phyloP scores from a whole-genome alignment of 1,140 invertebrate species.

The Scylla paramamosain region DNA sequence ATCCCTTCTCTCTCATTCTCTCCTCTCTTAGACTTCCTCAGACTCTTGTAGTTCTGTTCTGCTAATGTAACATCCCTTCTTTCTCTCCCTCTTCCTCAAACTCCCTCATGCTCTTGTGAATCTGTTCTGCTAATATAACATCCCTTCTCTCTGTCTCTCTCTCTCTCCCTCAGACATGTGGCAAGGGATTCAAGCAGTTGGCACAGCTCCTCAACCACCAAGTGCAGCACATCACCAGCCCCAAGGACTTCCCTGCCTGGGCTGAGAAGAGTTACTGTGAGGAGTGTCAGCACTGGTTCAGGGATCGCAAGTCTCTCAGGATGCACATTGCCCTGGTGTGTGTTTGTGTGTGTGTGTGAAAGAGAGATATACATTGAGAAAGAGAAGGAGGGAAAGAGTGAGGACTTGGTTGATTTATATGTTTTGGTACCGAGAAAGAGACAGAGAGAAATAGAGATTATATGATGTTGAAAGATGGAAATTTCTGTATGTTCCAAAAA shows the following conservation, averaged over 20 bases:
- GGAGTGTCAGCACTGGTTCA: conserved; percentile 61
- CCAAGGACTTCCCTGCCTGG: conserved; percentile 47
- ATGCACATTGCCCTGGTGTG: conserved; percentile 50
- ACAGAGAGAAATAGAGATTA: too few relatives aligned
- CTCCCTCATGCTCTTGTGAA: too few relatives aligned
- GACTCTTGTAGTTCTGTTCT: too few relatives aligned
- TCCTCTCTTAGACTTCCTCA: too few relatives aligned
- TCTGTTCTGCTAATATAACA: neutral
- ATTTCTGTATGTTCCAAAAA: too few relatives aligned
- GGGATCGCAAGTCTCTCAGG: conserved; percentile 39
- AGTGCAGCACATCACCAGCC: conserved; percentile 44
- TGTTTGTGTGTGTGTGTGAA: conserved; percentile 58
- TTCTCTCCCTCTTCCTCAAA: neutral
- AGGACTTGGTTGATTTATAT: too few relatives aligned
- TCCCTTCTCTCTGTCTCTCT: too few relatives aligned
- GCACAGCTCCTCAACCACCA: conserved; percentile 66
- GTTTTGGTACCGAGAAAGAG: too few relatives aligned
- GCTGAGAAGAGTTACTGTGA: conserved; percentile 52
- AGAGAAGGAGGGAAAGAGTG: neutral
- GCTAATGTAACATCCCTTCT: neutral
- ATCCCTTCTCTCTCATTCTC: too few relatives aligned
- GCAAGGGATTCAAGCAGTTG: conserved; percentile 62
- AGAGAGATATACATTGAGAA: neutral
- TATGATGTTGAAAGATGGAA: too few relatives aligned
- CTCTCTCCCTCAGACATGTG: conserved; percentile 42